These are phyloP conservation scores for Lanius ludovicianus DNA, from an alignment of 2,113 vertebrate species.

Conservation along the genomic window DNA sequence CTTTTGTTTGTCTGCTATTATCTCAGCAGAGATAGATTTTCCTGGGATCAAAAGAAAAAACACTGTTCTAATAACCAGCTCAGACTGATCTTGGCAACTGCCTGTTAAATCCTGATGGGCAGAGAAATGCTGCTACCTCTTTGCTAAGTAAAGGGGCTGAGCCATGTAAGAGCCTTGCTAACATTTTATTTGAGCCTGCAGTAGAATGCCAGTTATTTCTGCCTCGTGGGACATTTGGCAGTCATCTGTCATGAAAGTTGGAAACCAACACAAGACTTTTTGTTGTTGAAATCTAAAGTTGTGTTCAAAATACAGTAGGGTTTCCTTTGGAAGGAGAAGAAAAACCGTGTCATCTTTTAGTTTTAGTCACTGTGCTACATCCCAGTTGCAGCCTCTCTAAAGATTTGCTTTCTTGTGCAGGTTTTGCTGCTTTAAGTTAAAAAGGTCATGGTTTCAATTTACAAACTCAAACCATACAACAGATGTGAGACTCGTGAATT, in stretches of 20 bases:
- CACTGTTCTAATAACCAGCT: not conserved
- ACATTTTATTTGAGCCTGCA: not conserved
- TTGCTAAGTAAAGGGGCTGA: not conserved
- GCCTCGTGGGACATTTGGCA: not conserved
- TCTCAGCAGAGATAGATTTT: not conserved
- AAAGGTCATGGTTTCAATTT: not conserved
- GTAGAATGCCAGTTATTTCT: not conserved
- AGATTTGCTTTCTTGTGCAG: not conserved
- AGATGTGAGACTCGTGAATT: not conserved
- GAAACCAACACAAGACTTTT: not conserved
- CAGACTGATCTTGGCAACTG: not conserved
- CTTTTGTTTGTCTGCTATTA: not conserved
- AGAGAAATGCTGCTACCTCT: not conserved
- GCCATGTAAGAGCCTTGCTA: not conserved
- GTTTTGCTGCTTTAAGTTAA: not conserved
- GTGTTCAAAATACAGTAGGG: not conserved
- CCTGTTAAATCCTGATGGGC: not conserved
- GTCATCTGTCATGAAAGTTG: not conserved
- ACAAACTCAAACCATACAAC: not conserved
- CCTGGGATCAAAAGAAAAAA: not conserved
- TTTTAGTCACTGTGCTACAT: not conserved
- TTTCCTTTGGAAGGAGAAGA: not conserved
- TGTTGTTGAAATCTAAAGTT: not conserved
- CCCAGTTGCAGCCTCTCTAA: not conserved
- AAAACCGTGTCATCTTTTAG: not conserved